Conservation (phyloP, 2,113 vertebrate genomes). For the Numida meleagris region DNA sequence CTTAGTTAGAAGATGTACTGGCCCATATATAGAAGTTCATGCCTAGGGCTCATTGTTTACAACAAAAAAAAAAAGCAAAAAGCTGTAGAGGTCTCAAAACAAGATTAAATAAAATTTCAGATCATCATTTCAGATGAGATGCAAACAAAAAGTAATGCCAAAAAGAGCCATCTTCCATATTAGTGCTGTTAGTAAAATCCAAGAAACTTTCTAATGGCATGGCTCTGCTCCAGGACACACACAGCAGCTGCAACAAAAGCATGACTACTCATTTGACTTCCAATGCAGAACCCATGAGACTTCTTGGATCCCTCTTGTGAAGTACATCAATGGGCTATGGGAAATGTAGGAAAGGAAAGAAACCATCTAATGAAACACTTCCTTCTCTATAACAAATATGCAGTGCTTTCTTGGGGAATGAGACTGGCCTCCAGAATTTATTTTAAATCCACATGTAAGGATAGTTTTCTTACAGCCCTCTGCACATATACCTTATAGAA, state of each 20-base stretch:
- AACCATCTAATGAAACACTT: neutral
- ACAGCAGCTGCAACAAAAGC: neutral
- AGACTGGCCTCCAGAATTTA: neutral
- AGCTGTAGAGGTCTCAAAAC: neutral
- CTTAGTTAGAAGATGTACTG: neutral
- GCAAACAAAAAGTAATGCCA: neutral
- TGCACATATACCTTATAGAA: slow-evolving; percentile 90
- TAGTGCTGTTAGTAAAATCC: neutral
- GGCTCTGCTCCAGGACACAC: neutral
- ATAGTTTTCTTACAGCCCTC: neutral
- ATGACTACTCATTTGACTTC: neutral
- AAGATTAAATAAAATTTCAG: neutral
- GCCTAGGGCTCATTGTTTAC: neutral
- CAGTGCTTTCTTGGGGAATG: neutral
- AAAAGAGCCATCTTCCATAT: neutral
- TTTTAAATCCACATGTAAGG: neutral
- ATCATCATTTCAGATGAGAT: neutral
- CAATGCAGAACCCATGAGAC: neutral
- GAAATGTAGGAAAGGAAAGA: neutral
- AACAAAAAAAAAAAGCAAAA: neutral
- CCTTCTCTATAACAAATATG: neutral
- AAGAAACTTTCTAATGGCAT: neutral
- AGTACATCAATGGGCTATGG: rapidly evolving
- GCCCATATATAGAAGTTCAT: neutral
- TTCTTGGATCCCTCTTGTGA: neutral